Evolutionary conservation across 2,797 vertebrate genomes (phyloP).

Genomic region (Neosilurus mollespiculum): DNA sequence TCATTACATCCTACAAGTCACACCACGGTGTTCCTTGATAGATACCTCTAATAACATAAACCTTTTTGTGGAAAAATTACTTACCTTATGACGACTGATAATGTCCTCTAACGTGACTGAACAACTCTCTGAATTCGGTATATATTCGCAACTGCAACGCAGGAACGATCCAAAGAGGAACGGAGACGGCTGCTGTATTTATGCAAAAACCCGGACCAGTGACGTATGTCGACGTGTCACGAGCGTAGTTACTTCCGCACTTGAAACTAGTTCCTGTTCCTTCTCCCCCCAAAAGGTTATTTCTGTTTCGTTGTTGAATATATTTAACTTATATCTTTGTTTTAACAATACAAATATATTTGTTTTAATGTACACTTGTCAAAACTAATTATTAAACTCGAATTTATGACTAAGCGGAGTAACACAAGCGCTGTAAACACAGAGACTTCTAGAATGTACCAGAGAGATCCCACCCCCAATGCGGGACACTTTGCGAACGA

Average conservation of each 20-base stretch:
- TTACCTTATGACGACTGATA: too few species aligned
- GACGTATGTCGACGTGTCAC: constrained; percentile 59
- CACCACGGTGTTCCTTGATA: too few species aligned
- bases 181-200: constrained; percentile 33
- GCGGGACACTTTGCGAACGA: constrained; percentile 3
- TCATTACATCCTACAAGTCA: too few species aligned
- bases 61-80: too few species aligned
- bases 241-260: constrained; percentile 62
- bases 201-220: constrained; percentile 50
- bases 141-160: too few species aligned
- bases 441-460: constrained; percentile 61
- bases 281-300: too few species aligned
- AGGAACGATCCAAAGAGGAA: too few species aligned
- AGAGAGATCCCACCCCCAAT: constrained; percentile 51
- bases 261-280: constrained; percentile 62
- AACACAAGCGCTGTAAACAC: constrained; percentile 48
- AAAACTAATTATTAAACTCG: not conserved
- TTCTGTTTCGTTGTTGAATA: not conserved
- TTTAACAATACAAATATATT: too few species aligned
- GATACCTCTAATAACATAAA: too few species aligned
- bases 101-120: too few species aligned
- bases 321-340: too few species aligned
- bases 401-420: constrained; percentile 57
- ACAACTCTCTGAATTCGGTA: too few species aligned
- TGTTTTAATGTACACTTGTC: not conserved